Evolutionary conservation across 2,888 invertebrate species (phyloP), one percentile per base, ranked within the genome.

Genomic region (Myathropa florea): DNA sequence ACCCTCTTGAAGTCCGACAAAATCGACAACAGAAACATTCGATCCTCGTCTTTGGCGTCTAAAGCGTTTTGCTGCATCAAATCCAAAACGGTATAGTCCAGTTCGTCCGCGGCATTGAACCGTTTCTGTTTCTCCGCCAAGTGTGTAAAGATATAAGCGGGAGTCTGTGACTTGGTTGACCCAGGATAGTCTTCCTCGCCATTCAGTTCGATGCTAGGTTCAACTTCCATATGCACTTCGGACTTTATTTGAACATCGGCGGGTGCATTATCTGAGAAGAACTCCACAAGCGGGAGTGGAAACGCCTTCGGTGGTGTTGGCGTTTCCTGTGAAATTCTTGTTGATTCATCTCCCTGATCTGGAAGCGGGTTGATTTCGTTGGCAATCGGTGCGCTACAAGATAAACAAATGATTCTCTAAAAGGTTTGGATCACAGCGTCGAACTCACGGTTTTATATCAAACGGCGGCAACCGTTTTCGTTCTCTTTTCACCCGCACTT

Each of bases 21-120:
- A 18, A 89, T 65, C n/a, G 88, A 88, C 3, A 89, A 64, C 28
- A 89, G 53, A 76, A 89, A 89, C 89, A 89, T 89, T 12, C 88
- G 88, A 72, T 89, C 89, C 61, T 88, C 88, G 55, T 89, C 89
- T 9, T 85, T 63, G 2, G 75, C 61, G 14, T 86, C 86, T 28
- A 61, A 18, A 1, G 60, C 67, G 14, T n/a, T 61, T 23, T 77
- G 60, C 14, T 68, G 46, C 1, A 77, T 18, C 18, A 77, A 9
- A 6, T 77, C 76, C 0, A 68, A 60, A 18, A 77, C 68, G 4
- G 60, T 68, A 4, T 30, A 33, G 24, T 77, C 67, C 0, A 77
- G 10, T 12, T 76, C 59, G 10, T 67, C 55, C 12, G 59, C 30
- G 0, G 23, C 28, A 3, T 24, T 24, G 28, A 14, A 24, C 10